phyloP scores from a whole-genome alignment of 1,140 invertebrate species.

The Drosophila nigromelanica region DNA sequence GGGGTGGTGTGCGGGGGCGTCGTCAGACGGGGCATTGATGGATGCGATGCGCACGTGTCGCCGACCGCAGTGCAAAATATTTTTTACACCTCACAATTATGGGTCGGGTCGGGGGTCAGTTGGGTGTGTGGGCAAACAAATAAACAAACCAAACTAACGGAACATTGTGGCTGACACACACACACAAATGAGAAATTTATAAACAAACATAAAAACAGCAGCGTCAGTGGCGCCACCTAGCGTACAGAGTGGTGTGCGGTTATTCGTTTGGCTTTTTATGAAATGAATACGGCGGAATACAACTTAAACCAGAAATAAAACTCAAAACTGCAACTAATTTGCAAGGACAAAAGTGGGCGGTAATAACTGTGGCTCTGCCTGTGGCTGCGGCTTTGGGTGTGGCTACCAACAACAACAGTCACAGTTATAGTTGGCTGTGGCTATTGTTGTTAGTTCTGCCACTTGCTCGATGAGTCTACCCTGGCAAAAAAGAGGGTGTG shows the following conservation, averaged over 20 bases:
- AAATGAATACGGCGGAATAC: slow-evolving; percentile 31
- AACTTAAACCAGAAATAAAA: slow-evolving; percentile 66
- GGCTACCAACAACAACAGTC: slow-evolving; percentile 5
- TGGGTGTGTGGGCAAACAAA: slow-evolving; percentile 46
- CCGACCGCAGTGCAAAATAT: slow-evolving; percentile 71
- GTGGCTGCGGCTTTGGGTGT: slow-evolving; percentile 4
- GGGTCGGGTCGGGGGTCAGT: slow-evolving; percentile 1
- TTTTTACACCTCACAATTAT: slow-evolving; percentile 75
- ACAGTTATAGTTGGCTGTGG: slow-evolving; percentile 16
- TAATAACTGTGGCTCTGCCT: background rate
- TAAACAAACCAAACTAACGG: slow-evolving; percentile 58
- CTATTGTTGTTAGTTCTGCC: slow-evolving; percentile 32
- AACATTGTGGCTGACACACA: slow-evolving; percentile 57
- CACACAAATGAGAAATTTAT: slow-evolving; percentile 46
- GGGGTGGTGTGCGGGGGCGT: slow-evolving; percentile 3
- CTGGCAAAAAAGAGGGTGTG: slow-evolving; percentile 14
- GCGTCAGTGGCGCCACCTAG: slow-evolving; percentile 22
- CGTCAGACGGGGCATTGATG: slow-evolving; percentile 55
- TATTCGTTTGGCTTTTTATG: slow-evolving; percentile 29
- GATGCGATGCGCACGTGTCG: slow-evolving; percentile 69
- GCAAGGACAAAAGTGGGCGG: slow-evolving; percentile 33
- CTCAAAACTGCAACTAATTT: slow-evolving; percentile 66
- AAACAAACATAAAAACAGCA: slow-evolving; percentile 44
- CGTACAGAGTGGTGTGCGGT: background rate
- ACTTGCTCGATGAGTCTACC: slow-evolving; percentile 30